phyloP scores from a whole-genome alignment of 92 coral and sea anemone species.

The Meandrina meandrites region DNA sequence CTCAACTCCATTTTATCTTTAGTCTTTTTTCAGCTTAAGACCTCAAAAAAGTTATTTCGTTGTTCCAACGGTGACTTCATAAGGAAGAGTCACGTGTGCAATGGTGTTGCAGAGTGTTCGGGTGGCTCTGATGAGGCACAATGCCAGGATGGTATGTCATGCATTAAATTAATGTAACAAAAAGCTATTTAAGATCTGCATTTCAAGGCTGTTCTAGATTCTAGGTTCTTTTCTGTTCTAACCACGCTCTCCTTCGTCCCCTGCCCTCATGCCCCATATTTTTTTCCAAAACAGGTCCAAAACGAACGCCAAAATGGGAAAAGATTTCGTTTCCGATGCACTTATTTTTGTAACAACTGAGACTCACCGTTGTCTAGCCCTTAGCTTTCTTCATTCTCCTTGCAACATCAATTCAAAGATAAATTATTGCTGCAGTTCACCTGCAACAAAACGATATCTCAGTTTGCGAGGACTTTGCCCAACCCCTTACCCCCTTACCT shows the following conservation, averaged over 20 bases:
- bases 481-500: no score
- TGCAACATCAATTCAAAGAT: no score
- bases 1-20: not conserved
- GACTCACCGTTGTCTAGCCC: no score
- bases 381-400: no score
- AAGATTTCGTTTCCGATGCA: no score
- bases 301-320: no score
- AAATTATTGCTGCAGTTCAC: no score
- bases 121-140: conserved; percentile 37
- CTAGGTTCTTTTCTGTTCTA: no score
- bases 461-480: no score
- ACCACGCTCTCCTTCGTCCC: not conserved
- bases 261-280: not conserved
- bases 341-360: no score
- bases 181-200: not conserved
- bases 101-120: conserved; percentile 26
- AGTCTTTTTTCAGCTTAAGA: conserved; percentile 30
- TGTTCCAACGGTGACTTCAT: conserved; percentile 24
- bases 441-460: no score
- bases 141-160: conserved; percentile 28
- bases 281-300: not conserved
- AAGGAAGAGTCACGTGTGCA: conserved; percentile 29
- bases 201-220: no score
- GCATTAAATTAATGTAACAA: not conserved
- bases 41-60: not conserved